Conservation (phyloP, 1,140 invertebrate genomes). For the Drosophila sp. region DNA sequence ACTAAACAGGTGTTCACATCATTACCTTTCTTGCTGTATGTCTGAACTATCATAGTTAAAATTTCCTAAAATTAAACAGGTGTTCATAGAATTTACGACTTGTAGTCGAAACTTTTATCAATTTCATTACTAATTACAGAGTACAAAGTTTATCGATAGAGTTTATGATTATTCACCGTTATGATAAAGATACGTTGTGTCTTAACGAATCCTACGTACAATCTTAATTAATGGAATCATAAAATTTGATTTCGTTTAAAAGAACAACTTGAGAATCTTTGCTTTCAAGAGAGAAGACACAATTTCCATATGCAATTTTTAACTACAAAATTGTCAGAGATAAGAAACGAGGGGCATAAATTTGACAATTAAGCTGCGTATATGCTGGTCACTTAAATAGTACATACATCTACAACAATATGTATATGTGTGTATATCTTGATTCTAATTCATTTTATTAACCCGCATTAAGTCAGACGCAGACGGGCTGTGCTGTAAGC, state of each 20-base stretch:
- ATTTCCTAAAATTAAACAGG: constrained; percentile 8
- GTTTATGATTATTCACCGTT: constrained; percentile 4
- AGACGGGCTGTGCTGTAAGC: neutral
- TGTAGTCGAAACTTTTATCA: constrained; percentile 17
- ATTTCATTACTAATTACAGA: neutral
- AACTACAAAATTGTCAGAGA: constrained; percentile 19
- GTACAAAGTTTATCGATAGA: neutral
- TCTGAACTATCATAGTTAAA: neutral
- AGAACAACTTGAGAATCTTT: constrained; percentile 10
- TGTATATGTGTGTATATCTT: neutral
- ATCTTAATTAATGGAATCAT: constrained; percentile 18
- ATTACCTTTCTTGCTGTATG: neutral
- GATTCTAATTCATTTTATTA: constrained; percentile 43
- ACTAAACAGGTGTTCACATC: constrained; percentile 8
- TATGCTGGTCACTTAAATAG: constrained; percentile 34
- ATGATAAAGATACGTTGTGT: neutral
- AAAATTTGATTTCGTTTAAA: neutral
- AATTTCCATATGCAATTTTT: constrained; percentile 4
- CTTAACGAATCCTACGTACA: neutral
- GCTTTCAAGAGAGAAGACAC: neutral
- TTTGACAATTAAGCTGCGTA: constrained; percentile 60
- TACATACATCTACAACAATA: neutral
- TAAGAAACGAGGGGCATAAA: constrained; percentile 4
- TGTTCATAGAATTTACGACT: constrained; percentile 12
- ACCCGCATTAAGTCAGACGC: constrained; percentile 56